Percentiles rank a stretch among this genome's conserved stretches.
These are phyloP conservation scores for Drosophila nigritarsus DNA, from an alignment of 2,888 invertebrate species.

Conservation along the genomic window DNA sequence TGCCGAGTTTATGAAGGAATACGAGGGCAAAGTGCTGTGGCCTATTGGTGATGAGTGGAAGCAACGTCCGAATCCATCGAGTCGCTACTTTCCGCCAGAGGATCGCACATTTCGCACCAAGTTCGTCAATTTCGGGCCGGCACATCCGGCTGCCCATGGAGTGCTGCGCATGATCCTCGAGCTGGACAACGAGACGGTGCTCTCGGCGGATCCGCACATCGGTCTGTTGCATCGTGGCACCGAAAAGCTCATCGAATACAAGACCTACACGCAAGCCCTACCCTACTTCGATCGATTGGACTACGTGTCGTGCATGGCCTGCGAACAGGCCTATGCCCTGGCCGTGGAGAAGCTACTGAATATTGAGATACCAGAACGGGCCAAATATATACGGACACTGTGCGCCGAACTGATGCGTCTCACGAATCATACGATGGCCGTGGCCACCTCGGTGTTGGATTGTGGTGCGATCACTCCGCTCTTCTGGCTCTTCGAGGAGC, in stretches of 20 bases:
- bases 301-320: constrained; percentile 93
- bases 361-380: constrained; percentile 91
- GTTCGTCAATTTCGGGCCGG: constrained; percentile 94
- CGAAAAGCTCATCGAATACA: constrained; percentile 95
- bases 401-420: constrained; percentile 92
- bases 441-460: constrained; percentile 91
- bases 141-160: constrained; percentile 96
- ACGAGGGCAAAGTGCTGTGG: constrained; percentile 87
- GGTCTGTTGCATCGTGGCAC: constrained; percentile 95
- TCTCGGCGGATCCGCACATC: constrained; percentile 93
- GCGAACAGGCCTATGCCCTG: constrained; percentile 91
- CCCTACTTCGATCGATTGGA: constrained; percentile 95
- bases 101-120: constrained; percentile 89
- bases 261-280: constrained; percentile 93
- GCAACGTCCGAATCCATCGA: constrained; percentile 76
- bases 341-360: constrained; percentile 94
- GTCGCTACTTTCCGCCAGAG: constrained; percentile 83
- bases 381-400: constrained; percentile 91
- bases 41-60: constrained; percentile 85
- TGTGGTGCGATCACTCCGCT: constrained; percentile 95
- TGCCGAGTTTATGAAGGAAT: constrained; percentile 87
- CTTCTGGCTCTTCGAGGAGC: constrained; percentile 96
- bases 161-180: constrained; percentile 92
- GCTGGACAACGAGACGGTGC: constrained; percentile 93
- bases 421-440: constrained; percentile 92